phyloP scores from a whole-genome alignment of 2,888 invertebrate genomes.

The Tipula confusa region DNA sequence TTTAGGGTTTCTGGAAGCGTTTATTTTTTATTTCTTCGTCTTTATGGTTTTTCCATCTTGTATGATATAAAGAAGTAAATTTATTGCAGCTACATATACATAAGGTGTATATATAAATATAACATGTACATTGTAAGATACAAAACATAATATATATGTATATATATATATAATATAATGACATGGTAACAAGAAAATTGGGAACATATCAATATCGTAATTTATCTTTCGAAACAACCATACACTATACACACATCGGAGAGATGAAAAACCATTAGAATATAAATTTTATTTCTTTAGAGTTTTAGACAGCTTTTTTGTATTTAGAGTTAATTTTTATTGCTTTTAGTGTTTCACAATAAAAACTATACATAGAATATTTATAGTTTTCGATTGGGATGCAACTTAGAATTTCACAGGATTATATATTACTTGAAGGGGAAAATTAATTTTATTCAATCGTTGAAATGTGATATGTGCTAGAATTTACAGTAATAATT shows the following conservation, averaged over 20 bases:
- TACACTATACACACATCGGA: neutral
- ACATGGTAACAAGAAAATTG: constrained; percentile 13
- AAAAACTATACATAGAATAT: neutral
- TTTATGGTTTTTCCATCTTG: neutral
- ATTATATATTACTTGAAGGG: too few species aligned
- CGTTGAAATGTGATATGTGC: too few species aligned
- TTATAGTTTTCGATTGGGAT: too few species aligned
- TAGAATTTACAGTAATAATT: too few species aligned
- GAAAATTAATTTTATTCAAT: too few species aligned
- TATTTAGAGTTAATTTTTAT: neutral
- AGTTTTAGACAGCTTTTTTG: neutral
- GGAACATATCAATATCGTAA: neutral
- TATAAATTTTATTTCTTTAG: constrained; percentile 5
- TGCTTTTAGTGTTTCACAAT: neutral
- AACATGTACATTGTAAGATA: neutral
- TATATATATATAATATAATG: too few species aligned
- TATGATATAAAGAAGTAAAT: neutral
- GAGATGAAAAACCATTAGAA: neutral
- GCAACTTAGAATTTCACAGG: too few species aligned
- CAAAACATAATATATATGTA: neutral
- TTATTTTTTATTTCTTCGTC: neutral
- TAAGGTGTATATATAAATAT: neutral
- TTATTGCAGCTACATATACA: neutral
- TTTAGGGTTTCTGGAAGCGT: neutral
- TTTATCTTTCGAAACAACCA: neutral